Evolutionary conservation across 2,113 vertebrate genomes (phyloP), one percentile per base, ranked within the genome.

Genomic region (Cettia cetti): DNA sequence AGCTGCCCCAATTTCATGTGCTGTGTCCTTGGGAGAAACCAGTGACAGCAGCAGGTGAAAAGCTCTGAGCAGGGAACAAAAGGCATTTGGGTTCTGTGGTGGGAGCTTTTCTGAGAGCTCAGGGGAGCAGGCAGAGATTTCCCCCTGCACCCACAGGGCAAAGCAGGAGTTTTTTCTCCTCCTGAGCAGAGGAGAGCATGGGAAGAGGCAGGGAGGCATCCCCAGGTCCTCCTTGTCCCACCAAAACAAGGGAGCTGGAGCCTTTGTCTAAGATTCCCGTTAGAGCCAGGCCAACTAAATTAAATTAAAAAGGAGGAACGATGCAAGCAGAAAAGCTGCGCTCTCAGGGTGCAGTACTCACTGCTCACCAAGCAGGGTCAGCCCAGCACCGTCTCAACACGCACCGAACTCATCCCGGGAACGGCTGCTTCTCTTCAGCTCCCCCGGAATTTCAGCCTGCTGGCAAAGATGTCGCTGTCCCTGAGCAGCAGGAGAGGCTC

Each of bases 281-380:
- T 8, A 44, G 9, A 61, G 47, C 39, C 60, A 30, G 37, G 21
- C 22, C 39, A 54, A 24, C 27, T 33, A 2, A n/a, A 35, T 57
- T 6, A 35, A 35, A 31, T 4, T 6, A 3, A 10, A 59, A 33
- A 3, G 37, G 23, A 28, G 5, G 39, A 6, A 19, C 33, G 28
- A 30, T 1, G 13, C 19, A 0, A 0, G 21, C 11, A 1, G 1
- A 10, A 27, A 2, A 0, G 33, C 31, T 47, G 3, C 18, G 35
- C 49, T 4, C 3, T 9, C 26, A 26, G 63, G 35, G 5, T 97
- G 94, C 92, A 96, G 19, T 92, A 30, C 94, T 69, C 49, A 2
- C 57, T 59, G 26, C 56, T 50, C 91, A 39, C 95, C 96, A 15
- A 92, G 88, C 75, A 94, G 96, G 33, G 96, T 94, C 95, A 96